A percentile compares a stretch with the other conserved stretches of the same genome.
These are phyloP conservation scores for Copidosoma aretas DNA, from an alignment of 2,888 invertebrate genomes.

Conservation along the genomic window DNA sequence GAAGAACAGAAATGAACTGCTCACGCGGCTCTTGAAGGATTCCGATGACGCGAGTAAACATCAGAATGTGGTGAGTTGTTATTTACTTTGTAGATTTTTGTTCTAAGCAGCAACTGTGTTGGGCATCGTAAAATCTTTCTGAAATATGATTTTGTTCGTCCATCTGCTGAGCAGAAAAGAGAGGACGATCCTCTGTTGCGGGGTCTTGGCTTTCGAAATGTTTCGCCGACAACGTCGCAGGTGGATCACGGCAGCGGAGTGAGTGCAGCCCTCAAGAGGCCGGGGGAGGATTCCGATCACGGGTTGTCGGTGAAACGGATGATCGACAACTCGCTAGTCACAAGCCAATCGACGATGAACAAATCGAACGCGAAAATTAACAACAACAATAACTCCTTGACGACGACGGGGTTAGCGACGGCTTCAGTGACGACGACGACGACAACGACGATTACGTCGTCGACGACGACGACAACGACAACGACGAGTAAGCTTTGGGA, in stretches of 20 bases:
- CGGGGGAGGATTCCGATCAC: conserved; percentile 68
- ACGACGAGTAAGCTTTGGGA: conserved; percentile 75
- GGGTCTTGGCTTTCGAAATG: conserved; percentile 66
- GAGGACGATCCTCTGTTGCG: conserved; percentile 66
- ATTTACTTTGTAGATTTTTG: background rate
- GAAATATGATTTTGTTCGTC: background rate
- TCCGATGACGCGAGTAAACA: conserved; percentile 63
- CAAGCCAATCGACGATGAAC: conserved; percentile 57
- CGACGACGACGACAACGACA: conserved; percentile 49
- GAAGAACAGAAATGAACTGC: conserved; percentile 70
- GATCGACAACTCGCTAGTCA: conserved; percentile 61
- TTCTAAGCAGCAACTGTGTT: background rate
- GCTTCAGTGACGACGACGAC: conserved; percentile 47
- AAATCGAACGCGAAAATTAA: conserved; percentile 40
- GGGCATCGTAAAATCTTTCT: background rate
- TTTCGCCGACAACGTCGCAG: conserved; percentile 66
- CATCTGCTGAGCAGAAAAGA: conserved; percentile 52
- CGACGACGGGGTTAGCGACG: conserved; percentile 21
- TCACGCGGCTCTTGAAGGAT: conserved; percentile 69
- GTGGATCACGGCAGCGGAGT: conserved; percentile 55
- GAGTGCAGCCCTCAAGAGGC: conserved; percentile 66
- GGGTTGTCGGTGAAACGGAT: conserved; percentile 66
- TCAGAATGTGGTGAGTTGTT: conserved; percentile 55
- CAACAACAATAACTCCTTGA: conserved; percentile 50
- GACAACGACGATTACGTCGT: conserved; percentile 28